A percentile compares a stretch with the other conserved stretches of the same genome.
Conservation (phyloP, 1,140 invertebrate species). For the Oryctes rhinoceros region DNA sequence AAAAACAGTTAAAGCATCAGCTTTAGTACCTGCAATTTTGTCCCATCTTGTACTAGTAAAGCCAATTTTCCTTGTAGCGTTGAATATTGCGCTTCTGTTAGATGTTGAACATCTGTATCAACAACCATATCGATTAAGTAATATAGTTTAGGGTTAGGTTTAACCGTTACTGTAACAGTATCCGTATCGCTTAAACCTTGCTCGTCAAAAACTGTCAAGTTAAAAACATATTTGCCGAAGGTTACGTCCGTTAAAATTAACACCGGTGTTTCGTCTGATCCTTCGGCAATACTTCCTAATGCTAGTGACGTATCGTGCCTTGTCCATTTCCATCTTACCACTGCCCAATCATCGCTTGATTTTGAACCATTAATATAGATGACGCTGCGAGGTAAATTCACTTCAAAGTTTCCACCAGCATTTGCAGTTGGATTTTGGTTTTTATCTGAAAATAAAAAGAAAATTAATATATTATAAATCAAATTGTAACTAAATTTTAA, state of each 20-base stretch:
- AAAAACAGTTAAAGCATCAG: not conserved
- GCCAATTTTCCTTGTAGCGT: conserved; percentile 79
- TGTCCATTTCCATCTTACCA: conserved; percentile 86
- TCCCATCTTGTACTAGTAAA: conserved; percentile 66
- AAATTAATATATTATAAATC: conserved; percentile 15
- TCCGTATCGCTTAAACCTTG: conserved; percentile 84
- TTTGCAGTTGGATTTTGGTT: conserved; percentile 89
- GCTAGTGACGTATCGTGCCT: conserved; percentile 83
- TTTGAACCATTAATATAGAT: conserved; percentile 85
- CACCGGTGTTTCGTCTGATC: conserved; percentile 77
- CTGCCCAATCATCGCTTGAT: conserved; percentile 88
- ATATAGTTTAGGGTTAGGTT: conserved; percentile 77
- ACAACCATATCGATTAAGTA: conserved; percentile 84
- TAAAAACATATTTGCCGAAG: conserved; percentile 88
- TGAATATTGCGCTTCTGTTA: conserved; percentile 79
- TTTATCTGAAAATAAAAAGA: conserved; percentile 69
- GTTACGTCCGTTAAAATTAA: conserved; percentile 86
- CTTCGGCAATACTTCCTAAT: conserved; percentile 79
- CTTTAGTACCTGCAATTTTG: conserved; percentile 56
- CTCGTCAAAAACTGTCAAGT: conserved; percentile 86
- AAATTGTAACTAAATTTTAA: too few species aligned
- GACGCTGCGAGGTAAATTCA: conserved; percentile 78
- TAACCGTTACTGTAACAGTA: conserved; percentile 85
- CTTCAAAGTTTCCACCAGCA: conserved; percentile 83
- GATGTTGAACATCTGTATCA: conserved; percentile 74